Conservation (phyloP, 1,140 invertebrate genomes). For the Macrostomum lignano region DNA sequence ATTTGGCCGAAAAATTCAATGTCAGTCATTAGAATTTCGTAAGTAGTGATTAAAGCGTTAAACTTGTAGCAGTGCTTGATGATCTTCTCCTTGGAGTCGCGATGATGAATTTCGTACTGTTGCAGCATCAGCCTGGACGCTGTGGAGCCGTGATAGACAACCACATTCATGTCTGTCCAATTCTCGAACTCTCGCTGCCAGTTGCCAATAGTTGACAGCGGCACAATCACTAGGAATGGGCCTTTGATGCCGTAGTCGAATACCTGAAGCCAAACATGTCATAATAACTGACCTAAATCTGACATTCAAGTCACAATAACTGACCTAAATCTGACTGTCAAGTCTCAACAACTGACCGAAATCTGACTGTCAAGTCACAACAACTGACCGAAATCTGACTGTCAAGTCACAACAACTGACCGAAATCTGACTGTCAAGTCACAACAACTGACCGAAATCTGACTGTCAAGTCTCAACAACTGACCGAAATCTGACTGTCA, state of each 20-base stretch:
- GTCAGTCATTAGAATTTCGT: conserved; percentile 78
- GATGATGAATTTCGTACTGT: conserved; percentile 67
- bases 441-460: no score
- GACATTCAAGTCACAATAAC: no score
- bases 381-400: no score
- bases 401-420: no score
- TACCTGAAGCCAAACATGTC: no score
- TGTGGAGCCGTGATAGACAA: conserved; percentile 71
- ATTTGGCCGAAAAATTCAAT: conserved; percentile 70
- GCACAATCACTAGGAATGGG: conserved; percentile 91
- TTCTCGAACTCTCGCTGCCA: conserved; percentile 98
- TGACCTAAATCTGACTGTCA: no score
- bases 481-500: no score
- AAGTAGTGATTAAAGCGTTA: conserved; percentile 90
- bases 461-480: no score
- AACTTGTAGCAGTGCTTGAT: conserved; percentile 69
- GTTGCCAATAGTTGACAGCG: conserved; percentile 93
- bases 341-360: no score
- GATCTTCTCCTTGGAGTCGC: conserved; percentile 56
- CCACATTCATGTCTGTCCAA: conserved; percentile 95
- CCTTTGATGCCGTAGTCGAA: conserved; percentile 72
- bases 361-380: no score
- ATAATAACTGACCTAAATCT: no score
- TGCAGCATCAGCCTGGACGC: conserved; percentile 84
- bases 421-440: no score